Base-by-base conservation (phyloP, 2,113 vertebrate species). In the Gopherus flavomarginatus region DNA sequence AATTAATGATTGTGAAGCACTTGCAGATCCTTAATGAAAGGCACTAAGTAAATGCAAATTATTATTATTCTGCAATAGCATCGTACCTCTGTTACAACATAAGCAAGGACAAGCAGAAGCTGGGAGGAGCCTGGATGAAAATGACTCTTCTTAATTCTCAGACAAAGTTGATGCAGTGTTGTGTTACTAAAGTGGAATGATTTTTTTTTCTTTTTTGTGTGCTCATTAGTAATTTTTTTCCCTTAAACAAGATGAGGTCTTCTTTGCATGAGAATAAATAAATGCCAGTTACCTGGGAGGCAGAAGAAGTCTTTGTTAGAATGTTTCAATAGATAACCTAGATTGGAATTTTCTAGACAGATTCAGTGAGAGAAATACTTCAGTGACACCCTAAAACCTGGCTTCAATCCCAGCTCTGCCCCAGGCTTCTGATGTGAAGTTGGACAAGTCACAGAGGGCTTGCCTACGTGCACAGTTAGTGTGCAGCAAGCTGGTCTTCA, bases 181-280 rank as follows among this genome's bases (percentile, higher is more conserved):
- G 92, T 96, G 90, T 98, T 96, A 96, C 96, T 97, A 97, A 97
- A 96, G 93, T 95, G 85, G 94, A 97, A 85, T 53, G 95, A 97
- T 97, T 98, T 95, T 97, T 97, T 92, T 42, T 94, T 95, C 95
- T 72, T 96, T 94, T 95, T 53, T 53, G 52, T 96, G 96, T 94
- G 95, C 87, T 98, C 90, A 97, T 98, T 98, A 98, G 95, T 97
- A 97, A 95, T 95, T 95, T 91, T 94, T 91, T 95, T 47, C 85
- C 29, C 4, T 92, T 96, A 96, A 95, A 95, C 86, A 84, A 90
- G 90, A 91, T 96, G 92, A 96, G 26, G 26, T 78, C 31, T 92
- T 97, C 90, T 94, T 97, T 95, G 94, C 95, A 97, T 97, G 90
- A 94, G 80, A 98, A 97, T 97, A 89, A 98, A 90, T 42, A 27